Evolutionary conservation across 2,888 invertebrate genomes (phyloP).

Genomic region (Molorchus minor): DNA sequence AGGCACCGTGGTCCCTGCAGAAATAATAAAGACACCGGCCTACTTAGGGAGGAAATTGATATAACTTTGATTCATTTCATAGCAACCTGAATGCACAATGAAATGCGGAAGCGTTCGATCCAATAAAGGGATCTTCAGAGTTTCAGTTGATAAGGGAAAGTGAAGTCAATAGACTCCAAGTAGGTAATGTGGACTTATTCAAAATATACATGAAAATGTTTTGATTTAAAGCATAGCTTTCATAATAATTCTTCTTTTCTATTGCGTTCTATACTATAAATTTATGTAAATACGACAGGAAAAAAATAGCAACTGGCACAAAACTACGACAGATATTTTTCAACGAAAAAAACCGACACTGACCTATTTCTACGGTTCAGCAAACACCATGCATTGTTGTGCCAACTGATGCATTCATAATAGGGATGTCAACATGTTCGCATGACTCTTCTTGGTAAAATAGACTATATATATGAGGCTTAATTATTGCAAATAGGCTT

Average conservation of each 20-base stretch:
- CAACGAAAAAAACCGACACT: constrained; percentile 23
- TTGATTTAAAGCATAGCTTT: too few relatives aligned
- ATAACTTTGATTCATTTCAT: constrained; percentile 15
- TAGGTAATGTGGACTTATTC: too few relatives aligned
- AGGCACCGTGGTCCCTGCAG: constrained; percentile 11
- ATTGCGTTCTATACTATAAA: too few relatives aligned
- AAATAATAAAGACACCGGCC: constrained; percentile 17
- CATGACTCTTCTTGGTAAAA: constrained; percentile 10
- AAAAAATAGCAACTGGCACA: background rate
- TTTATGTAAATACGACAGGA: background rate
- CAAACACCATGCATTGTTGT: constrained; percentile 25
- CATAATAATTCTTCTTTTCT: too few relatives aligned
- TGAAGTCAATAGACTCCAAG: too few relatives aligned
- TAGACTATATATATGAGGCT: too few relatives aligned
- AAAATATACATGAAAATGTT: too few relatives aligned
- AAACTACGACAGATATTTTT: background rate
- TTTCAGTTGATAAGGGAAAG: too few relatives aligned
- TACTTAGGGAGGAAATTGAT: constrained; percentile 20
- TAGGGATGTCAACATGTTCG: constrained; percentile 12
- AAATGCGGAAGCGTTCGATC: too few relatives aligned
- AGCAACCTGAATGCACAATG: constrained; percentile 20
- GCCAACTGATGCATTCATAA: constrained; percentile 20
- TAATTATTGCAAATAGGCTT: too few relatives aligned
- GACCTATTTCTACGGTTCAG: constrained; percentile 30
- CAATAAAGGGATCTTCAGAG: too few relatives aligned